phyloP scores from a whole-genome alignment of 2,797 vertebrate species.

The Gallinago stenura region DNA sequence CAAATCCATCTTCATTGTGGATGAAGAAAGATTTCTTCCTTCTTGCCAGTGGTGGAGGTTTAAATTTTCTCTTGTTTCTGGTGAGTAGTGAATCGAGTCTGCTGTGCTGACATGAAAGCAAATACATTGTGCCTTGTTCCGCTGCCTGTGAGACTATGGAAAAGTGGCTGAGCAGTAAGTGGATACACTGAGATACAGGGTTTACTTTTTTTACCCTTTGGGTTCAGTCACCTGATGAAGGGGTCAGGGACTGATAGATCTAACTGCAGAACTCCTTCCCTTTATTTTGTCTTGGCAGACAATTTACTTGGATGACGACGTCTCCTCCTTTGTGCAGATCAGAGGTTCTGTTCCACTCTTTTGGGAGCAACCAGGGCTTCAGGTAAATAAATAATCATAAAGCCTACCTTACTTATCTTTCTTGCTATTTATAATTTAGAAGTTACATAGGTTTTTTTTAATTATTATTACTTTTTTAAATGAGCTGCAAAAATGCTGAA shows the following conservation, averaged over 20 bases:
- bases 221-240: constrained; percentile 65
- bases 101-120: neutral
- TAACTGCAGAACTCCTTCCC: constrained; percentile 47
- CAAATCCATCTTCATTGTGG: neutral
- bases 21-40: neutral
- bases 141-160: neutral
- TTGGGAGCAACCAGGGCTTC: constrained; percentile 82
- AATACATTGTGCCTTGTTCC: neutral
- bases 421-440: neutral
- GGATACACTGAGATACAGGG: constrained; percentile 1
- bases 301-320: constrained; percentile 83
- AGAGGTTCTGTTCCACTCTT: constrained; percentile 84
- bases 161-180: neutral
- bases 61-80: constrained; percentile 8
- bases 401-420: neutral
- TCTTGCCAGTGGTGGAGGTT: neutral
- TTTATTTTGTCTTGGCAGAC: constrained; percentile 70
- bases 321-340: constrained; percentile 85
- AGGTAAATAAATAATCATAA: constrained; percentile 73
- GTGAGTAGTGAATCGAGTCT: constrained; percentile 29
- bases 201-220: constrained; percentile 33
- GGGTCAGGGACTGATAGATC: neutral
- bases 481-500: neutral
- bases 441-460: neutral
- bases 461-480: neutral